Conservation (phyloP, 2,888 invertebrate species). For the Mayetiola destructor region DNA sequence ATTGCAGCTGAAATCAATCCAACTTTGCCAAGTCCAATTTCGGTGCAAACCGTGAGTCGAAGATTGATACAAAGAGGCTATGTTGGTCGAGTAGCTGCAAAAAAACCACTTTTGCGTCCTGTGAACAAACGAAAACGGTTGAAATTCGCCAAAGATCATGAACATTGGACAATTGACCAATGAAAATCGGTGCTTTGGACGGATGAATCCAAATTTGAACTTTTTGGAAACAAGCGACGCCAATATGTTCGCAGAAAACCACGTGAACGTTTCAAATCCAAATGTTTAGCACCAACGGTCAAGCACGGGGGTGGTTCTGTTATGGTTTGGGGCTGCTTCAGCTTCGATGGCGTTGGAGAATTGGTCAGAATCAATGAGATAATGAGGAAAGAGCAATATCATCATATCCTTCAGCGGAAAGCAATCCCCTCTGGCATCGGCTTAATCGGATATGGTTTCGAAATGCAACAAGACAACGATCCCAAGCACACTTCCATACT, state of each 20-base stretch:
- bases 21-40: not conserved
- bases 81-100: constrained; percentile 6
- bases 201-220: constrained; percentile 18
- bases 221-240: constrained; percentile 19
- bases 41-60: not conserved
- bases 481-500: constrained; percentile 1
- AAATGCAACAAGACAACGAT: constrained; percentile 6
- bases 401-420: not conserved
- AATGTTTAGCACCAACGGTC: constrained; percentile 17
- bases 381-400: constrained; percentile 6
- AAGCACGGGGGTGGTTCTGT: constrained; percentile 18
- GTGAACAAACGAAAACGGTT: constrained; percentile 15
- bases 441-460: not conserved
- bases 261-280: not conserved
- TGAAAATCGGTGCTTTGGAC: constrained; percentile 16
- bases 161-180: constrained; percentile 16
- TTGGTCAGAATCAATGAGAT: constrained; percentile 16
- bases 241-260: constrained; percentile 17
- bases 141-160: constrained; percentile 12
- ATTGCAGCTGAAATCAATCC: not conserved
- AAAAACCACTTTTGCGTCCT: constrained; percentile 15
- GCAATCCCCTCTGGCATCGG: not conserved
- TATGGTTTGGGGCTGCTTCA: constrained; percentile 19
- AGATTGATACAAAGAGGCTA: constrained; percentile 11
- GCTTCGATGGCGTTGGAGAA: constrained; percentile 14